phyloP scores from a whole-genome alignment of 2,797 vertebrate genomes.

The Phataginus tetradactyla region DNA sequence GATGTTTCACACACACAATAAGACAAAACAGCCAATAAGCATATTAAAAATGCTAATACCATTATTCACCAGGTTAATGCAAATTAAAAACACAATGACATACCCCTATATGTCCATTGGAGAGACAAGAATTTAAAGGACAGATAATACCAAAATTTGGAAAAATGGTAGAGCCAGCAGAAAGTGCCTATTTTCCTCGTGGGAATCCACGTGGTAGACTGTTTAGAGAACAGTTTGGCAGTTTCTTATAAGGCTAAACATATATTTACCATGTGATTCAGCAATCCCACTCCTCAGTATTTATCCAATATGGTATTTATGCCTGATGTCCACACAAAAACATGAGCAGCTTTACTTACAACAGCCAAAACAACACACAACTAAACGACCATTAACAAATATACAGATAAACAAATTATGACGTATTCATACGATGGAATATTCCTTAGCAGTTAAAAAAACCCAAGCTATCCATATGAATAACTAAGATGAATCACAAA shows the following conservation, averaged over 20 bases:
- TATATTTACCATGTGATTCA: fast-evolving
- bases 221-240: fast-evolving
- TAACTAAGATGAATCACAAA: not conserved
- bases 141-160: fast-evolving
- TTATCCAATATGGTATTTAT: not conserved
- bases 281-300: not conserved
- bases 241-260: not conserved
- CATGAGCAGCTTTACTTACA: not conserved
- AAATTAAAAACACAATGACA: not conserved
- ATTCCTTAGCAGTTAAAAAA: not conserved
- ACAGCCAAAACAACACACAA: not conserved
- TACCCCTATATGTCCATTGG: fast-evolving
- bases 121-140: not conserved
- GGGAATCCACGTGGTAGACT: fast-evolving
- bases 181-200: fast-evolving
- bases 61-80: not conserved
- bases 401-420: fast-evolving
- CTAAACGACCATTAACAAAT: not conserved
- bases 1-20: not conserved
- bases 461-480: not conserved
- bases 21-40: not conserved
- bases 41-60: too few relatives aligned
- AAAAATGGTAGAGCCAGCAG: not conserved
- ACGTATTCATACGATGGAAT: not conserved
- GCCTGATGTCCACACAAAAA: not conserved